Evolutionary conservation across 2,797 vertebrate genomes (phyloP).

Genomic region (Echeneis naucrates): DNA sequence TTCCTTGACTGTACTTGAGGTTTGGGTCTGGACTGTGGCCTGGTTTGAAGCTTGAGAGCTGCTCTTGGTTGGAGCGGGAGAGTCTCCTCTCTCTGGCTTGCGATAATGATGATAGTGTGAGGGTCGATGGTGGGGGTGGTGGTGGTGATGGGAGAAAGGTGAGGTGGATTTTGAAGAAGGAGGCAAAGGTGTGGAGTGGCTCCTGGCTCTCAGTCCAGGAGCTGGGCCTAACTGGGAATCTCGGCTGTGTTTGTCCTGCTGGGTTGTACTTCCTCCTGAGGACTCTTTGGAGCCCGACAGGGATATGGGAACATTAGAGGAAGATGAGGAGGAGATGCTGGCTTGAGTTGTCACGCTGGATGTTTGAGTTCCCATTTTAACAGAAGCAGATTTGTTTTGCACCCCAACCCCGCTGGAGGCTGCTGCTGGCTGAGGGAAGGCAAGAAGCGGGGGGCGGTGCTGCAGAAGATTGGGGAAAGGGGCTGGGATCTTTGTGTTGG

Average conservation of each 20-base stretch:
- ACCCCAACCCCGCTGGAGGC: slow-evolving; percentile 86
- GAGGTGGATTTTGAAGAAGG: slow-evolving; percentile 89
- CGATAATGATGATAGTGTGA: slow-evolving; percentile 91
- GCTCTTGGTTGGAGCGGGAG: slow-evolving; percentile 79
- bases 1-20: slow-evolving; percentile 83
- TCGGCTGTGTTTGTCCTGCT: slow-evolving; percentile 85
- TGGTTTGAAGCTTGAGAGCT: slow-evolving; percentile 76
- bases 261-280: slow-evolving; percentile 63
- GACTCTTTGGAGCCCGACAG: slow-evolving; percentile 81
- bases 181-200: slow-evolving; percentile 93
- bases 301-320: slow-evolving; percentile 82
- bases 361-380: slow-evolving; percentile 77
- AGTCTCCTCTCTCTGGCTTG: slow-evolving; percentile 88
- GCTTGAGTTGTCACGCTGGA: slow-evolving; percentile 75
- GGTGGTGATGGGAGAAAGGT: slow-evolving; percentile 87
- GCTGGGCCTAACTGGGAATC: slow-evolving; percentile 82
- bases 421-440: slow-evolving; percentile 90
- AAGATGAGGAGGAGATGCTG: slow-evolving; percentile 71
- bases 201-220: slow-evolving; percentile 88
- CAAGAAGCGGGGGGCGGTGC: slow-evolving; percentile 91
- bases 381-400: slow-evolving; percentile 81
- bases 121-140: slow-evolving; percentile 89
- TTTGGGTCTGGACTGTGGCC: slow-evolving; percentile 82
- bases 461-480: slow-evolving; percentile 95
- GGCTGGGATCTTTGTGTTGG: slow-evolving; percentile 90